Percentiles rank a stretch among this genome's conserved stretches.
These are phyloP conservation scores for Mola mola DNA, from an alignment of 2,113 vertebrate genomes.

Conservation along the genomic window DNA sequence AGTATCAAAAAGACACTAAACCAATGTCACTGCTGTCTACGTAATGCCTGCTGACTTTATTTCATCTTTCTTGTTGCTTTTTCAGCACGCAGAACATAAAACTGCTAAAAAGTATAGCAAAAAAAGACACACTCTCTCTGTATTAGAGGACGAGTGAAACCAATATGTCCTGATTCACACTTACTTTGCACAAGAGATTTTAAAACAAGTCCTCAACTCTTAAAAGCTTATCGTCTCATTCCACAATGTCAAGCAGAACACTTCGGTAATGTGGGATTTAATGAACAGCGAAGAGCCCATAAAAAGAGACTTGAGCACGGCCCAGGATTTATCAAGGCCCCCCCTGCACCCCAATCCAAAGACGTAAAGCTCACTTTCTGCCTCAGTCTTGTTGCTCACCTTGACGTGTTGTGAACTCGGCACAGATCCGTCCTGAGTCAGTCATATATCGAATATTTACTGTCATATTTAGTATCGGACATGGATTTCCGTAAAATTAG, in stretches of 20 bases:
- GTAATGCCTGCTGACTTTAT: no score
- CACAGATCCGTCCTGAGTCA: constrained; percentile 35
- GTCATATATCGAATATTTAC: constrained; percentile 39
- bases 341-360: no score
- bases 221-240: constrained; percentile 30
- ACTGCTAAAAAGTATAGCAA: not conserved
- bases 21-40: no score
- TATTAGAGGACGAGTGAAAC: constrained; percentile 27
- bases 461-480: constrained; percentile 46
- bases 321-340: constrained; percentile 44
- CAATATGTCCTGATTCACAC: constrained; percentile 54
- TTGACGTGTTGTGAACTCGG: constrained; percentile 51
- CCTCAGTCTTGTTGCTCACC: constrained; percentile 50
- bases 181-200: constrained; percentile 51
- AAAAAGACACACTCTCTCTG: not conserved
- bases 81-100: not conserved
- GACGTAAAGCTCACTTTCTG: constrained; percentile 43
- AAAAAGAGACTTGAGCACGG: constrained; percentile 51
- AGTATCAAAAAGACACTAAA: no score
- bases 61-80: not conserved
- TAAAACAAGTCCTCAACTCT: constrained; percentile 50
- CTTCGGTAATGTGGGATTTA: constrained; percentile 67
- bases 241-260: constrained; percentile 61
- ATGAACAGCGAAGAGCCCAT: constrained; percentile 65
- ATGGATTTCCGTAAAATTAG: constrained; percentile 45